Conservation (phyloP, 2,113 vertebrate species). For the Oxyruncus cristatus region DNA sequence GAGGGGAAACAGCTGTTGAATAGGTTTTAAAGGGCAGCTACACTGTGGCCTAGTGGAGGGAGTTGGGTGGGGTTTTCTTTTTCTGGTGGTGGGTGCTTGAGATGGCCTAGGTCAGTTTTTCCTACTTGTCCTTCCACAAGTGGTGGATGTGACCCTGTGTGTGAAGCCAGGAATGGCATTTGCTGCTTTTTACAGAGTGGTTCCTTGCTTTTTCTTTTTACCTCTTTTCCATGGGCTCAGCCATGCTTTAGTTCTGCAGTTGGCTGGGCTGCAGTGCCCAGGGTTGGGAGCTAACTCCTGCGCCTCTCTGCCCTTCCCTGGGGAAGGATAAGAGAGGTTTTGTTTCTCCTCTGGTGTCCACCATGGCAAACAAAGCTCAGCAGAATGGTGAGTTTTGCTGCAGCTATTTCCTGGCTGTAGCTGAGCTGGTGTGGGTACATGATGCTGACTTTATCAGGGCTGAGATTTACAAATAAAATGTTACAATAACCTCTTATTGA, state of each 20-base stretch:
- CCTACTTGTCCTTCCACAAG: background rate
- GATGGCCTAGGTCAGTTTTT: background rate
- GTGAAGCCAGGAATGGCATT: background rate
- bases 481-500: background rate
- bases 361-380: background rate
- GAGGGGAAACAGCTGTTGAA: background rate
- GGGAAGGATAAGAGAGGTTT: background rate
- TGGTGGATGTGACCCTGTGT: background rate
- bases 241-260: background rate
- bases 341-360: background rate
- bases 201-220: background rate
- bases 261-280: background rate
- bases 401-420: background rate
- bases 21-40: background rate
- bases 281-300: background rate
- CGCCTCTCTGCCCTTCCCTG: background rate
- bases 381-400: background rate
- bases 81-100: accelerated
- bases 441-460: background rate
- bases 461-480: background rate
- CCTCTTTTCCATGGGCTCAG: background rate
- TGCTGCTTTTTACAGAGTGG: background rate
- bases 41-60: background rate
- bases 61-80: accelerated
- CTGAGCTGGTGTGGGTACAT: background rate